Base-by-base conservation (phyloP, 2,888 invertebrate species). In the Microplitis deprimator region DNA sequence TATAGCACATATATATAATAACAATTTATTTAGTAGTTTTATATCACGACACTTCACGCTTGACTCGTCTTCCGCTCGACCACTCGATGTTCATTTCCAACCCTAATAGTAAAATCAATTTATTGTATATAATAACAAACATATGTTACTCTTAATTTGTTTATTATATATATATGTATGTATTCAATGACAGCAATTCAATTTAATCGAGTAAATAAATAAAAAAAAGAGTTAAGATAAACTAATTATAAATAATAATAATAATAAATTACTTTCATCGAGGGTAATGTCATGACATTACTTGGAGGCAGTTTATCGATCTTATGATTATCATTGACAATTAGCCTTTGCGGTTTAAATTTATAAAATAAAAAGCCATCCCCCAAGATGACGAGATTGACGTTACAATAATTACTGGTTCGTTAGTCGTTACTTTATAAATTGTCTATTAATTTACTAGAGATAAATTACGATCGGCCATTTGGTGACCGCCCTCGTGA, bases 401-500 rank as follows among this genome's bases (percentile, higher is more conserved):
- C 50, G 50, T 50, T 50, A 10, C 13, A 50, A 13, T 50, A 13
- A 50, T 13, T 50, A 50, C 6, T 50, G 5, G 13, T 62, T 62
- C 6, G n/a, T 62, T 16, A 62, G n/a, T 62, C 20, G 29, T 29
- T 29, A 29, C 29, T 29, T 29, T 29, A 29, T 29, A 29, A 20
- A 62, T 17, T 62, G 4, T 62, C 20, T 16, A 62, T 16, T 16
- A 62, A 16, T 17, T n/a, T 20, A 2, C 17, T 13, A 29, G 75
- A 8, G 17, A 5, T 68, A 10, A 20, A 82, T 87, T 88, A 89
- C 80, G 84, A 78, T 70, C 86, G 84, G 69, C 88, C 89, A 69
- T 88, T 89, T 0, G 88, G 88, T 41, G 88, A 89, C 81, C 88
- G 84, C 60, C 87, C 86, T 8, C 87, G 86, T 8, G 87, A 87